A percentile compares a stretch with the other conserved stretches of the same genome.
These are phyloP conservation scores for Tineola bisselliella DNA, from an alignment of 2,888 invertebrate species.

Conservation along the genomic window DNA sequence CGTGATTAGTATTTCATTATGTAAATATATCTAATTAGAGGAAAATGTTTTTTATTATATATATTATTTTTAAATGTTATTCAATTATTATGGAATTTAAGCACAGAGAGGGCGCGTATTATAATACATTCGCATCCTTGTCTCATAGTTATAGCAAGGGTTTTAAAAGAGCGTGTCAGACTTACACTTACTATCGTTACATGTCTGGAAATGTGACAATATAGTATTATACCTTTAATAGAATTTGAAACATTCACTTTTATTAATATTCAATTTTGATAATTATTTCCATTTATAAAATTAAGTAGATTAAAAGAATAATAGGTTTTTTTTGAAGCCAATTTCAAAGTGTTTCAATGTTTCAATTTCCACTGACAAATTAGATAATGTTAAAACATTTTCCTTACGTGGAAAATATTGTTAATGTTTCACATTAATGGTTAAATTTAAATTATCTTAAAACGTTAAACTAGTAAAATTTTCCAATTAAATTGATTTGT, in stretches of 20 bases:
- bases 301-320: too few relatives aligned
- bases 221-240: neutral
- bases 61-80: neutral
- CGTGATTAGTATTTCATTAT: neutral
- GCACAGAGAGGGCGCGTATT: too few relatives aligned
- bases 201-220: neutral
- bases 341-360: neutral
- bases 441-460: neutral
- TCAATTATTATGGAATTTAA: neutral
- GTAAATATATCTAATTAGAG: neutral
- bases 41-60: too few relatives aligned
- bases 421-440: neutral
- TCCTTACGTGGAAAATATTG: neutral
- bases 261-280: neutral
- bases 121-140: slow-evolving; percentile 8
- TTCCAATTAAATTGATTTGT: neutral
- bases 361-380: neutral
- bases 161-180: slow-evolving; percentile 4
- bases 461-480: neutral
- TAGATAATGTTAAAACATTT: neutral
- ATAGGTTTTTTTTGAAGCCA: neutral
- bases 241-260: neutral
- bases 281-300: neutral
- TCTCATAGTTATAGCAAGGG: neutral
- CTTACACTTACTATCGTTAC: neutral